These are phyloP conservation scores for Spea hammondii DNA, from an alignment of 2,797 vertebrate genomes.

Conservation along the genomic window DNA sequence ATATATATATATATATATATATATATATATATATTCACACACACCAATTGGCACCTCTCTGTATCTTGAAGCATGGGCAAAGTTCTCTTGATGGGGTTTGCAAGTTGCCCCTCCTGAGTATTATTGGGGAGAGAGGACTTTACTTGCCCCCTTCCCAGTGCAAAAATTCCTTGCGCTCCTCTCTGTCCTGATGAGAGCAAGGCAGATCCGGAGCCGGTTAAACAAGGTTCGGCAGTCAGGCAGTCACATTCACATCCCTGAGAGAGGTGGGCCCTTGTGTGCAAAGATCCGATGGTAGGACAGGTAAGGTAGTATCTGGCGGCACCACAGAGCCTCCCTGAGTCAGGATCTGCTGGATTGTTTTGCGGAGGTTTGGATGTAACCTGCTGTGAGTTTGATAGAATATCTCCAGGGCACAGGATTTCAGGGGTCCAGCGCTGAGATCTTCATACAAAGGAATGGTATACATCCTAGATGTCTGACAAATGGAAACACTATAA, in stretches of 20 bases:
- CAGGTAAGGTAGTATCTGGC: conserved; percentile 49
- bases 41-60: conserved; percentile 17
- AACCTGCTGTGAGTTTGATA: conserved; percentile 89
- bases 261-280: conserved; percentile 75
- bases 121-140: neutral
- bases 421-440: conserved; percentile 87
- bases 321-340: conserved; percentile 71
- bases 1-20: conserved; percentile 8
- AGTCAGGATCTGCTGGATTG: conserved; percentile 90
- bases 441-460: conserved; percentile 95
- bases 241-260: conserved; percentile 90
- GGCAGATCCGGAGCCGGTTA: conserved; percentile 45
- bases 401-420: conserved; percentile 89
- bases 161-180: neutral
- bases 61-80: neutral
- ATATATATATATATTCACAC: conserved; percentile 12
- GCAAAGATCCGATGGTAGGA: conserved; percentile 63
- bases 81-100: conserved; percentile 17
- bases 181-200: conserved; percentile 33
- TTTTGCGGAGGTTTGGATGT: conserved; percentile 88
- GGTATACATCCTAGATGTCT: conserved; percentile 98
- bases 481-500: conserved; percentile 18
- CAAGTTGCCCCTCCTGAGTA: conserved; percentile 6
- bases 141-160: conserved; percentile 23
- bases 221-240: conserved; percentile 63